Evolutionary conservation across 1,140 invertebrate genomes (phyloP).

Genomic region (Apis laboriosa): DNA sequence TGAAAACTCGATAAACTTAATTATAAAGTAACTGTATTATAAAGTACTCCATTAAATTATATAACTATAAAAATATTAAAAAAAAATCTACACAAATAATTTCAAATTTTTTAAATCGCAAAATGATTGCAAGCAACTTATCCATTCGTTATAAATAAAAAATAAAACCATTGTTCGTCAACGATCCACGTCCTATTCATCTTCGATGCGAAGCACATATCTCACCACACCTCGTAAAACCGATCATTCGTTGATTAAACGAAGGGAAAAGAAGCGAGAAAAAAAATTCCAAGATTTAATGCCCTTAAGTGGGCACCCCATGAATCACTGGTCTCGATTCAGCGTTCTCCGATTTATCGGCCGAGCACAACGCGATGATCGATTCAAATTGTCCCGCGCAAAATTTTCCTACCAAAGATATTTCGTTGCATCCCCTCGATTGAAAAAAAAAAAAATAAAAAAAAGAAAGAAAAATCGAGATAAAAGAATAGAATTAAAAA

Average conservation of each 20-base stretch:
- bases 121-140: too few species aligned
- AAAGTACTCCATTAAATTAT: too few species aligned
- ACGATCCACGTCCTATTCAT: not conserved
- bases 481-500: not conserved
- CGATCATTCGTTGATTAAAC: not conserved
- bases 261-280: not conserved
- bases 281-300: slow-evolving; percentile 25
- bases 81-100: too few species aligned
- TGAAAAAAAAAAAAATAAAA: not conserved
- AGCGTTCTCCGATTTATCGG: slow-evolving; percentile 22
- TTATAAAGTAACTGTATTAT: too few species aligned
- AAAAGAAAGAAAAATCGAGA: too few species aligned
- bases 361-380: slow-evolving; percentile 34
- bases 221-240: not conserved
- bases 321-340: slow-evolving; percentile 26
- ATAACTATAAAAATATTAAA: too few species aligned
- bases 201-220: not conserved
- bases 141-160: too few species aligned
- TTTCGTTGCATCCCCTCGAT: not conserved
- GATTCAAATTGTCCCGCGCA: slow-evolving; percentile 28
- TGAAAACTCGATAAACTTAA: too few species aligned
- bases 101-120: too few species aligned
- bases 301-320: slow-evolving; percentile 13
- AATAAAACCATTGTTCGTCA: too few species aligned
- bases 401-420: not conserved